Conservation (phyloP, 1,140 invertebrate genomes). For the Steinernema feltiae region DNA sequence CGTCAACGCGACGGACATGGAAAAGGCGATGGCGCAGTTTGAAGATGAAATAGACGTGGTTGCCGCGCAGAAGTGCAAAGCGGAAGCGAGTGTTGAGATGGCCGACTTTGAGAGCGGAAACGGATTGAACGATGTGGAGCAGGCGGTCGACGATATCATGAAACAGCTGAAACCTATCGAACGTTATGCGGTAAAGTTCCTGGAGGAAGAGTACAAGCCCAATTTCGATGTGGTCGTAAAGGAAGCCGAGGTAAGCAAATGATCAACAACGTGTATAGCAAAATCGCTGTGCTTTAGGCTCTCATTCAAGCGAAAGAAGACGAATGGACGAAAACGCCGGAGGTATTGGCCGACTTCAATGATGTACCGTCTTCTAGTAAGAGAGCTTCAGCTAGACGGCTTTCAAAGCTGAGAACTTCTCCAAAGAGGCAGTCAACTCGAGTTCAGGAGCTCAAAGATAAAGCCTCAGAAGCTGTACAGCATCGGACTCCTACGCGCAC, state of each 20-base stretch:
- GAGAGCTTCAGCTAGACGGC: slow-evolving; percentile 14
- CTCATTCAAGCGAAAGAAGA: slow-evolving; percentile 33
- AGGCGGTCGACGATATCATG: slow-evolving; percentile 41
- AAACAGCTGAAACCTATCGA: slow-evolving; percentile 51
- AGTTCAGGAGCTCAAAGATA: neutral
- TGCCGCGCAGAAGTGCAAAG: slow-evolving; percentile 44
- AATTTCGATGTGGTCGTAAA: slow-evolving; percentile 41
- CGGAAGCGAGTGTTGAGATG: slow-evolving; percentile 41
- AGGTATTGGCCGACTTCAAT: neutral
- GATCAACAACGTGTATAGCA: neutral
- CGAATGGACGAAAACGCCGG: slow-evolving; percentile 28
- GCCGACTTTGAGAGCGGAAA: slow-evolving; percentile 49
- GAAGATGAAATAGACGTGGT: slow-evolving; percentile 52
- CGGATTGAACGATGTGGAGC: slow-evolving; percentile 26
- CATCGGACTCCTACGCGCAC: too few species aligned
- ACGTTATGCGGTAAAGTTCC: slow-evolving; percentile 45
- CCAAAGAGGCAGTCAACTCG: slow-evolving; percentile 26
- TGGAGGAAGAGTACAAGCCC: slow-evolving; percentile 42
- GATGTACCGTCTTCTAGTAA: slow-evolving; percentile 30
- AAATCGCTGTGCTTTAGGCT: slow-evolving; percentile 24
- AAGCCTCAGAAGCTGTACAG: neutral
- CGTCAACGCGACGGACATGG: slow-evolving; percentile 27
- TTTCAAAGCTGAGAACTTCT: neutral
- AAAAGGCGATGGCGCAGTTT: slow-evolving; percentile 42
- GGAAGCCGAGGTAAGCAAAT: slow-evolving; percentile 33